Conservation (phyloP, 2,888 invertebrate genomes). For the Pollenia labialis region DNA sequence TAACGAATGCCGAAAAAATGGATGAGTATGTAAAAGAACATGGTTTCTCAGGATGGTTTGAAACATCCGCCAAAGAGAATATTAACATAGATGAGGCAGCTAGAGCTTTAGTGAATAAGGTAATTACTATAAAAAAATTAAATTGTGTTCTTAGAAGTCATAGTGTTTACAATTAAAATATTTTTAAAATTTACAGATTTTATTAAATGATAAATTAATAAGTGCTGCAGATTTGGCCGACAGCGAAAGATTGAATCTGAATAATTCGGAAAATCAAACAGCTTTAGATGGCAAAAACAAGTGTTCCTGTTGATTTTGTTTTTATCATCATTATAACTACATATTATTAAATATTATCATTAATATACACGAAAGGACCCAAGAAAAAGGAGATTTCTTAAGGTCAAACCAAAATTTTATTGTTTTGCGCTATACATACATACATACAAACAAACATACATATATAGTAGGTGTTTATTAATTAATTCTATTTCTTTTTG, state of each 20-base stretch:
- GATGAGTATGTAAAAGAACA: slow-evolving; percentile 96
- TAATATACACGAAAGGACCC: not conserved
- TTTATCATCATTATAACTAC: slow-evolving; percentile 7
- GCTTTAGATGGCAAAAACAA: slow-evolving; percentile 79
- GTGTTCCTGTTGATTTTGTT: slow-evolving; percentile 81
- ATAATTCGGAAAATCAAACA: slow-evolving; percentile 83
- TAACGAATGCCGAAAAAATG: slow-evolving; percentile 93
- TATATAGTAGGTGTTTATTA: not conserved
- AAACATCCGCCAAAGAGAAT: slow-evolving; percentile 98
- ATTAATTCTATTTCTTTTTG: not conserved
- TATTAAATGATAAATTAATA: slow-evolving; percentile 90
- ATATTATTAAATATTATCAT: slow-evolving; percentile 25
- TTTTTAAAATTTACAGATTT: slow-evolving; percentile 86
- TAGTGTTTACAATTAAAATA: not conserved
- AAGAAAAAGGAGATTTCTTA: not conserved
- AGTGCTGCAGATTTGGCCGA: slow-evolving; percentile 89
- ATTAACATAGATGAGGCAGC: slow-evolving; percentile 98
- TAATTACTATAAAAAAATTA: slow-evolving; percentile 81
- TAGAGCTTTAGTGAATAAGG: slow-evolving; percentile 95
- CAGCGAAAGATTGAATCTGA: slow-evolving; percentile 88
- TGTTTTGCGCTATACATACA: slow-evolving; percentile 9
- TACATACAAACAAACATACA: not conserved
- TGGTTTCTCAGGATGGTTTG: slow-evolving; percentile 97
- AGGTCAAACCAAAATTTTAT: slow-evolving; percentile 35
- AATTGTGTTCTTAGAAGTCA: not conserved